A percentile compares a stretch with the other conserved stretches of the same genome.
phyloP scores from a whole-genome alignment of 1,140 invertebrate genomes.

The Drosophila paulistorum region DNA sequence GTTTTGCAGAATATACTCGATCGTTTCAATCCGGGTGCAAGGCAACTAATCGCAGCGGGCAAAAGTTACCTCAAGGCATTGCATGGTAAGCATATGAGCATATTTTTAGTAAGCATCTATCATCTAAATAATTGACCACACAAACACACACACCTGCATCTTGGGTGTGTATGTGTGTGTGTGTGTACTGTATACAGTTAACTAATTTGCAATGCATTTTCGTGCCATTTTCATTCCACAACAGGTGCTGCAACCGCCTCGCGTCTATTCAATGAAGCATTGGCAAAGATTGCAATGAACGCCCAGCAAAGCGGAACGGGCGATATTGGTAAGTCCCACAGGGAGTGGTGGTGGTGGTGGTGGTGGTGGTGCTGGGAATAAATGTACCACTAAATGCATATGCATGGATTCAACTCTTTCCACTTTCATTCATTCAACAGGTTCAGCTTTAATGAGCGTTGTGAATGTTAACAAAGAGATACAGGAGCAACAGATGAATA shows the following conservation, averaged over 20 bases:
- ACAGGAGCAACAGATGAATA: conserved; percentile 96
- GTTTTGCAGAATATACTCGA: conserved; percentile 94
- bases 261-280: conserved; percentile 92
- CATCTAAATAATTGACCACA: conserved; percentile 3
- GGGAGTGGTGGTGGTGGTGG: neutral
- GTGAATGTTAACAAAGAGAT: conserved; percentile 96
- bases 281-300: conserved; percentile 92
- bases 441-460: conserved; percentile 94
- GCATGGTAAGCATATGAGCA: conserved; percentile 89
- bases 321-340: conserved; percentile 90
- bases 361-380: neutral
- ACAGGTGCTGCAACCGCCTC: conserved; percentile 94
- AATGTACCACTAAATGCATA: neutral
- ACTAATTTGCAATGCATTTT: conserved; percentile 74
- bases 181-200: conserved; percentile 52
- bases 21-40: conserved; percentile 95
- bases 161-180: conserved; percentile 7
- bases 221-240: conserved; percentile 46
- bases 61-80: conserved; percentile 96
- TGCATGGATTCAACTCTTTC: conserved; percentile 5
- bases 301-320: conserved; percentile 94
- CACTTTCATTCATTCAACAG: conserved; percentile 83
- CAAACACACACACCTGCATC: conserved; percentile 19
- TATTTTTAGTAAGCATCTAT: conserved; percentile 8
- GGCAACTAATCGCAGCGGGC: conserved; percentile 95